phyloP scores from a whole-genome alignment of 1,140 invertebrate genomes.

The Drosophila asahinai region DNA sequence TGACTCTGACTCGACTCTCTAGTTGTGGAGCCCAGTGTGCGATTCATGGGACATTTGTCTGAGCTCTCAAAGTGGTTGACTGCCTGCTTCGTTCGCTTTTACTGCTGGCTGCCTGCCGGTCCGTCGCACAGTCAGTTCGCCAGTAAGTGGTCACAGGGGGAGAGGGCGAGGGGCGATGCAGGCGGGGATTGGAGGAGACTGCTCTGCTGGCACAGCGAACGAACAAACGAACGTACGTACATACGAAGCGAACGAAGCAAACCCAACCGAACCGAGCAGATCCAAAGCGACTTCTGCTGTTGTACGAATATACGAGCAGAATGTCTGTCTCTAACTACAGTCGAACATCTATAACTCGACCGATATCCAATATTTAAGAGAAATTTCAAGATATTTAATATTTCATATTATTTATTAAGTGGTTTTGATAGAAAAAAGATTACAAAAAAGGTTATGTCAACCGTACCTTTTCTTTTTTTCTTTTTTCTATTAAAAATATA shows the following conservation, averaged over 20 bases:
- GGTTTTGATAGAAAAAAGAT: neutral
- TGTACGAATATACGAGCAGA: constrained; percentile 35
- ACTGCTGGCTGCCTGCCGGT: constrained; percentile 44
- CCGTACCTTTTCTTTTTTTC: too few relatives aligned
- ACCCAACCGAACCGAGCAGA: constrained; percentile 40
- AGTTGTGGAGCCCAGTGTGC: constrained; percentile 30
- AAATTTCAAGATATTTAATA: neutral
- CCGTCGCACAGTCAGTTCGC: constrained; percentile 24
- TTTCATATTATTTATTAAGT: too few relatives aligned
- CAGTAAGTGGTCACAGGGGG: constrained; percentile 41
- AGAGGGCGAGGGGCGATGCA: neutral
- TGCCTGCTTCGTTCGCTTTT: constrained; percentile 52
- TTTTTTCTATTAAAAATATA: too few relatives aligned
- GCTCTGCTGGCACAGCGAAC: constrained; percentile 48
- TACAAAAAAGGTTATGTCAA: too few relatives aligned
- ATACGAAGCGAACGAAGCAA: constrained; percentile 34
- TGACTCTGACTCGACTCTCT: constrained; percentile 27
- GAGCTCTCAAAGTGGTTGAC: constrained; percentile 59
- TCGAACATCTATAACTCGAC: constrained; percentile 17
- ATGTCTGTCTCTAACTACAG: constrained; percentile 30
- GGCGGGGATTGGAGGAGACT: constrained; percentile 21
- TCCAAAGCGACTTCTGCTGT: constrained; percentile 47
- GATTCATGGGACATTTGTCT: constrained; percentile 65
- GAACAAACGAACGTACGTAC: constrained; percentile 1
- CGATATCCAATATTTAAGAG: neutral